Evolutionary conservation across 2,888 invertebrate genomes (phyloP).

Genomic region (Disparrhopalites patrizii): DNA sequence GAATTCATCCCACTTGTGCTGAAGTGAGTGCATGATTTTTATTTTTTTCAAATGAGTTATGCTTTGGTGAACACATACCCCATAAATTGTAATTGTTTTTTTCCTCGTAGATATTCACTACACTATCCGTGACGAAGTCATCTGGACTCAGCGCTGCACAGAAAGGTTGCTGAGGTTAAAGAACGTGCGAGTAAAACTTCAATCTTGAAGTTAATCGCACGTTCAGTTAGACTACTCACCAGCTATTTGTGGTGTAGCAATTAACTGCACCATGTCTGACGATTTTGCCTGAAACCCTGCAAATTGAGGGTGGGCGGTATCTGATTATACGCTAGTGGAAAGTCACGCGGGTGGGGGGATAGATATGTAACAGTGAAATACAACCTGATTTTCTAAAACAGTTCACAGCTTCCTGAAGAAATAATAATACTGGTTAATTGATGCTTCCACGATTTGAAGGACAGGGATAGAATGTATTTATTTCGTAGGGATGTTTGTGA

Average conservation of each 20-base stretch:
- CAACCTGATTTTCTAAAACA: too few relatives aligned
- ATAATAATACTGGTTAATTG: too few relatives aligned
- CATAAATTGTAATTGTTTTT: neutral
- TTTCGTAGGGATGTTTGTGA: too few relatives aligned
- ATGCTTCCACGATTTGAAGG: too few relatives aligned
- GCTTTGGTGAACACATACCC: neutral
- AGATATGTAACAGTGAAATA: too few relatives aligned
- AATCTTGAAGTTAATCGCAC: neutral
- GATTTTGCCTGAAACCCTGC: conserved; percentile 14
- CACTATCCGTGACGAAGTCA: conserved; percentile 55
- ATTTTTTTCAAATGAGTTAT: neutral
- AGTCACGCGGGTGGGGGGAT: too few relatives aligned
- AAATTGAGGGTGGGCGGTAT: conserved; percentile 4
- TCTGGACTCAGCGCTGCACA: conserved; percentile 54
- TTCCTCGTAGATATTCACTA: conserved; percentile 52
- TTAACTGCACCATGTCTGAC: conserved; percentile 14
- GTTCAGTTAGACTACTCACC: too few relatives aligned
- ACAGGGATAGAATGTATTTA: too few relatives aligned
- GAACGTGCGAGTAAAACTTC: neutral
- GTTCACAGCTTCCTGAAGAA: too few relatives aligned
- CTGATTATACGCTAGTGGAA: too few relatives aligned
- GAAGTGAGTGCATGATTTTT: conserved; percentile 9
- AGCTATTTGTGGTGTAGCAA: conserved; percentile 9
- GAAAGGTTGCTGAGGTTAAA: conserved; percentile 61
- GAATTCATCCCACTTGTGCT: conserved; percentile 60